phyloP scores from a whole-genome alignment of 2,797 vertebrate species.

The Karalla daura region DNA sequence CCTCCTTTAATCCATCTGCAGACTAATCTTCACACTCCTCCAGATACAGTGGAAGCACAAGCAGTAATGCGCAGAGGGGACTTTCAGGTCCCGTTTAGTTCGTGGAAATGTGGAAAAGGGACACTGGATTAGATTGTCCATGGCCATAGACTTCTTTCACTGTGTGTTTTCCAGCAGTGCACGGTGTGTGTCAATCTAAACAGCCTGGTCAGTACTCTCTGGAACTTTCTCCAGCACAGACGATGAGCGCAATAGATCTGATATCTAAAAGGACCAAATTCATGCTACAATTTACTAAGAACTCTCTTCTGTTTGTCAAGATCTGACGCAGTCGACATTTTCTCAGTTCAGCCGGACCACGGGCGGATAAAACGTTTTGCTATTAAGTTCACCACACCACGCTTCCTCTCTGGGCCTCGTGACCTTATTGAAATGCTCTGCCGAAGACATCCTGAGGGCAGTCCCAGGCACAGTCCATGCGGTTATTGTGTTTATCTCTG shows the following conservation, averaged over 20 bases:
- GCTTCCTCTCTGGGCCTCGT: neutral
- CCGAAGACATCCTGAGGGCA: neutral
- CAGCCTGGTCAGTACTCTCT: neutral
- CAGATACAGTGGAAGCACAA: neutral
- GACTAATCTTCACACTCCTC: neutral
- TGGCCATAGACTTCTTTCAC: neutral
- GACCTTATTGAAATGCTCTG: neutral
- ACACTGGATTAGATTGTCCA: constrained; percentile 5
- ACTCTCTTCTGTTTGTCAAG: neutral
- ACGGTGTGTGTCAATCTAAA: neutral
- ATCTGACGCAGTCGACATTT: neutral
- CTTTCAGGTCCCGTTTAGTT: neutral
- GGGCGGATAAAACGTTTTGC: neutral
- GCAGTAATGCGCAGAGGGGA: neutral
- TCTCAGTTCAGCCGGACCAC: neutral
- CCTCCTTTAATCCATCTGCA: neutral
- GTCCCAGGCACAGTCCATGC: neutral
- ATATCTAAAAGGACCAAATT: neutral
- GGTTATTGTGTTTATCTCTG: neutral
- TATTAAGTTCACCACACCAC: neutral
- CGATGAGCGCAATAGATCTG: neutral
- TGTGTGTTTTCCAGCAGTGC: neutral
- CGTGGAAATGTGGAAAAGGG: neutral
- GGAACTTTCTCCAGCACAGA: neutral
- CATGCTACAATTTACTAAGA: neutral